Percentiles rank a stretch among this genome's conserved stretches.
These are phyloP conservation scores for Pangasius macronema DNA, from an alignment of 2,797 vertebrate genomes.

Conservation along the genomic window DNA sequence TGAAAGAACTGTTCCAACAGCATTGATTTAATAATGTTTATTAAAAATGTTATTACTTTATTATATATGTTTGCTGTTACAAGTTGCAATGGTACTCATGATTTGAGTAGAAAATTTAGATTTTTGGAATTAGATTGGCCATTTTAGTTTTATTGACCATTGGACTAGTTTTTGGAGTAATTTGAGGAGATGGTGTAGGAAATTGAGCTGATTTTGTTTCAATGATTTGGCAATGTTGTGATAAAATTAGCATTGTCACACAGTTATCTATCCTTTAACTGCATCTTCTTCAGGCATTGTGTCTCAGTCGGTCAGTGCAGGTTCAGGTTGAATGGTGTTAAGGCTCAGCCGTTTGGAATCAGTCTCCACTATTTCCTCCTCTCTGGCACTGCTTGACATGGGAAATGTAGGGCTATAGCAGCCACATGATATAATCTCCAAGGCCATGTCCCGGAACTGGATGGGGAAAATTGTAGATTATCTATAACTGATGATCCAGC, in stretches of 20 bases:
- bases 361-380: not conserved
- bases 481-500: not conserved
- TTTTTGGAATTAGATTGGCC: not conserved
- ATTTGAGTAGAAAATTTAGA: not conserved
- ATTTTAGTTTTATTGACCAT: not conserved
- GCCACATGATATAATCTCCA: conserved; percentile 38
- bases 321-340: conserved; percentile 23
- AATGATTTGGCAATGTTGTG: not conserved
- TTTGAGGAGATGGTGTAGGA: not conserved
- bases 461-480: not conserved
- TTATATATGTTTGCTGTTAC: not conserved
- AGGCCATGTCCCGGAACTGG: conserved; percentile 18
- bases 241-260: not conserved
- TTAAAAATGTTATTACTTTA: not conserved
- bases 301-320: not conserved
- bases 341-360: not conserved
- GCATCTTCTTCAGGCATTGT: not conserved
- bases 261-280: not conserved
- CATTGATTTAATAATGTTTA: not conserved
- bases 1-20: not conserved
- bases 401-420: not conserved
- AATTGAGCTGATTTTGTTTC: not conserved
- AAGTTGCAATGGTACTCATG: not conserved
- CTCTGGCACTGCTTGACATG: not conserved
- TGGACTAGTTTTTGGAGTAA: not conserved